Evolutionary conservation across 2,797 vertebrate species (phyloP), one percentile per base, ranked within the genome.

Genomic region (Diglossa cyanea): DNA sequence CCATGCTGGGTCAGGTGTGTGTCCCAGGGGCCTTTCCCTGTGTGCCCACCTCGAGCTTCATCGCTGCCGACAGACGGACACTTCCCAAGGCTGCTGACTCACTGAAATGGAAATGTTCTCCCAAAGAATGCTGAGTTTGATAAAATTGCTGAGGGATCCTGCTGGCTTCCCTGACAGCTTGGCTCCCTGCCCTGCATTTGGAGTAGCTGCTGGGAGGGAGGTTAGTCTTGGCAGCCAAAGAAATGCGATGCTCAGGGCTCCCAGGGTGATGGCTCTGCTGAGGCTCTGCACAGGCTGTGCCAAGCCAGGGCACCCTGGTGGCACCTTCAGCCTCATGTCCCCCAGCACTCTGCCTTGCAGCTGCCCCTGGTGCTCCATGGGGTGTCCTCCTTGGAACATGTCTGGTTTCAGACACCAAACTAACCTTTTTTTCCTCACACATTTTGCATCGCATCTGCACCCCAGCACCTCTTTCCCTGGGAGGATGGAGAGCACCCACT

Each of bases 21-120:
- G 45, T 71, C 66, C 80, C 9, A 1, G 40, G 26, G 17, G 13
- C 31, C 37, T 39, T 60, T 60, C 62, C 40, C 42, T 9, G 10
- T 0, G 2, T 3, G 3, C 50, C 62, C 19, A 5, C 58, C 84
- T 78, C 0, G 1, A 68, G 50, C 47, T 79, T 23, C 7, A 4
- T 31, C 39, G 66, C 62, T 30, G 8, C 53, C 0, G 0, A 44
- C 37, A 42, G 44, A 13, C 2, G 4, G 62, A 10, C 3, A 2
- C 44, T 73, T 92, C 42, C 50, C 67, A 81, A 85, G 71, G 87
- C 91, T 93, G 90, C 81, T 85, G 78, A 87, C 63, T 89, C 77
- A 66, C 77, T 9, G 2, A 79, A 82, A 58, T 50, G 51, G 60
- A 87, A 89, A 82, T 37, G 30, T 79, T 76, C 78, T 58, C 73